Conservation (phyloP, 2,113 vertebrate species). For the Hydrolagus affinis region DNA sequence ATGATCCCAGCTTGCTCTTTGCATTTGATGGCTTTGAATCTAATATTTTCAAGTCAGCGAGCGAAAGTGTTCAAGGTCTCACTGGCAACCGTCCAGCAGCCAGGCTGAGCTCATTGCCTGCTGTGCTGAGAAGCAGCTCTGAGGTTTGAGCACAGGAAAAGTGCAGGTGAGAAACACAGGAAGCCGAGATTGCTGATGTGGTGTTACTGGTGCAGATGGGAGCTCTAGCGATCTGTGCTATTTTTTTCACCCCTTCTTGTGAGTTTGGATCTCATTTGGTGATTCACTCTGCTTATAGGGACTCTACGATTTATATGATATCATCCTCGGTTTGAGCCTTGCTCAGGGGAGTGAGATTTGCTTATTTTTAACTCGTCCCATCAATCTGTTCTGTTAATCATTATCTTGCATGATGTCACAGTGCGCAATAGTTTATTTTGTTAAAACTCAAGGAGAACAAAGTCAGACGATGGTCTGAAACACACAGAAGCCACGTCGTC, state of each 20-base stretch:
- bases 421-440: no score
- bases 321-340: not conserved
- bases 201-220: conserved; percentile 31
- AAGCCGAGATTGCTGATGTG: conserved; percentile 31
- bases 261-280: not conserved
- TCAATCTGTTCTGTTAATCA: no score
- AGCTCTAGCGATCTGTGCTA: not conserved
- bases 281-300: not conserved
- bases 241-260: conserved; percentile 16
- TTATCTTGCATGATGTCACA: no score
- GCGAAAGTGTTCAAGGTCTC: conserved; percentile 47
- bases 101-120: conserved; percentile 45
- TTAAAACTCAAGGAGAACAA: no score
- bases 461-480: not conserved
- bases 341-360: not conserved
- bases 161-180: conserved; percentile 39
- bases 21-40: not conserved
- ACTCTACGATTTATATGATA: not conserved
- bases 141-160: conserved; percentile 38
- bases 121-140: conserved; percentile 38
- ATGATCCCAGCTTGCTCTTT: not conserved
- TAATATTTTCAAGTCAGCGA: conserved; percentile 35
- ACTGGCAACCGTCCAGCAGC: conserved; percentile 40
- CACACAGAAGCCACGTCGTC: not conserved
- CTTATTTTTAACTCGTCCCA: no score